Evolutionary conservation across 2,888 invertebrate species (phyloP).

Genomic region (Xanthia togata): DNA sequence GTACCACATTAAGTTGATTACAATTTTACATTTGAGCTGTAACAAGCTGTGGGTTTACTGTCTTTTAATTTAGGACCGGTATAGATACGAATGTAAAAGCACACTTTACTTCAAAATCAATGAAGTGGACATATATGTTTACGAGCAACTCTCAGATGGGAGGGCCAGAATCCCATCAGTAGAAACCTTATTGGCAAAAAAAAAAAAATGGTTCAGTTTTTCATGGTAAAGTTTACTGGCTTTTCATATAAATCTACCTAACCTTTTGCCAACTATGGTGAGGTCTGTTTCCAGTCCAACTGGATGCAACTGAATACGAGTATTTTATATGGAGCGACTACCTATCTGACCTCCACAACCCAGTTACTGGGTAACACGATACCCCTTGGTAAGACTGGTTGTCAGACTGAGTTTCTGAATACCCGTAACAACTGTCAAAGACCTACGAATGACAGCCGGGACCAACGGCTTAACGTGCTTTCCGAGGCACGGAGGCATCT

Average conservation of each 20-base stretch:
- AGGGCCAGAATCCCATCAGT: background rate
- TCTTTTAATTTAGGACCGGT: conserved; percentile 5
- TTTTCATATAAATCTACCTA: background rate
- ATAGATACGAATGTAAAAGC: background rate
- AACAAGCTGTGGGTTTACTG: background rate
- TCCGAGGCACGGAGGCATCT: background rate
- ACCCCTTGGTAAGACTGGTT: no score
- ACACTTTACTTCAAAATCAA: background rate
- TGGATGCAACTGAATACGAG: no score
- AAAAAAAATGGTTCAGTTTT: background rate
- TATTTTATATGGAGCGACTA: no score
- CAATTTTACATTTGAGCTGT: conserved; percentile 24
- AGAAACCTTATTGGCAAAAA: no score
- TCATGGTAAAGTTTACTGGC: background rate
- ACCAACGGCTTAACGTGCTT: background rate
- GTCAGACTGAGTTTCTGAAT: no score
- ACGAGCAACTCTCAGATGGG: background rate
- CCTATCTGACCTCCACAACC: no score
- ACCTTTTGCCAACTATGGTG: no score
- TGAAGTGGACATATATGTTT: background rate
- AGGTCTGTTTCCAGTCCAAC: no score
- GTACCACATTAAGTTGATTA: conserved; percentile 19
- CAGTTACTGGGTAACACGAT: no score
- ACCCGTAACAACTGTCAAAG: background rate
- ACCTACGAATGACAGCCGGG: background rate